Conservation (phyloP, 2,888 invertebrate genomes). For the Amblyjoppa fuscipennis region DNA sequence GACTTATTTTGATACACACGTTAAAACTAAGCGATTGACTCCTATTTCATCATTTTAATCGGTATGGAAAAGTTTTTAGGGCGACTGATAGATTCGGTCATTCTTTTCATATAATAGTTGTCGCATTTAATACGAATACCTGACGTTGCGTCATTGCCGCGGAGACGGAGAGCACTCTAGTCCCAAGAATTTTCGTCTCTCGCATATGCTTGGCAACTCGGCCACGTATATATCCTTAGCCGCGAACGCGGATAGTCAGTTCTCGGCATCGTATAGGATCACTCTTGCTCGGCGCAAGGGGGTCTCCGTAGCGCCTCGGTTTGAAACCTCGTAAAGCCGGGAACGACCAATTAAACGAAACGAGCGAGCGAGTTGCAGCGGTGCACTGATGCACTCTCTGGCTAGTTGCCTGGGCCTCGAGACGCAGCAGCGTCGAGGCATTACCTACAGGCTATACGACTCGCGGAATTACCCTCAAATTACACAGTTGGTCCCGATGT, state of each 20-base stretch:
- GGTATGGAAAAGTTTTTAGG: too few relatives aligned
- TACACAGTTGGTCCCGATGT: constrained; percentile 81
- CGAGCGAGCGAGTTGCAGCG: constrained; percentile 76
- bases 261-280: constrained; percentile 26
- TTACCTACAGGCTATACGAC: constrained; percentile 81
- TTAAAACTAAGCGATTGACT: too few relatives aligned
- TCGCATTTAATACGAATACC: too few relatives aligned
- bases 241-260: constrained; percentile 38
- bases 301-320: constrained; percentile 71
- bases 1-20: too few relatives aligned
- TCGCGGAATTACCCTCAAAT: constrained; percentile 82
- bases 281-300: constrained; percentile 36
- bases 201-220: constrained; percentile 26
- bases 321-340: constrained; percentile 81
- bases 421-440: constrained; percentile 68
- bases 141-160: constrained; percentile 8
- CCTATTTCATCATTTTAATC: too few relatives aligned
- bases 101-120: too few relatives aligned
- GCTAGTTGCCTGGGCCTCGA: constrained; percentile 72
- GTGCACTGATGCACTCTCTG: constrained; percentile 74
- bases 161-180: not conserved
- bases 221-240: constrained; percentile 26
- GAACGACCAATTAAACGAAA: constrained; percentile 83
- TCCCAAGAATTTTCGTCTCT: constrained; percentile 46
- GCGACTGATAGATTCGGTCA: not conserved